phyloP scores from a whole-genome alignment of 2,888 invertebrate genomes.

The Eremobia ochroleuca region DNA sequence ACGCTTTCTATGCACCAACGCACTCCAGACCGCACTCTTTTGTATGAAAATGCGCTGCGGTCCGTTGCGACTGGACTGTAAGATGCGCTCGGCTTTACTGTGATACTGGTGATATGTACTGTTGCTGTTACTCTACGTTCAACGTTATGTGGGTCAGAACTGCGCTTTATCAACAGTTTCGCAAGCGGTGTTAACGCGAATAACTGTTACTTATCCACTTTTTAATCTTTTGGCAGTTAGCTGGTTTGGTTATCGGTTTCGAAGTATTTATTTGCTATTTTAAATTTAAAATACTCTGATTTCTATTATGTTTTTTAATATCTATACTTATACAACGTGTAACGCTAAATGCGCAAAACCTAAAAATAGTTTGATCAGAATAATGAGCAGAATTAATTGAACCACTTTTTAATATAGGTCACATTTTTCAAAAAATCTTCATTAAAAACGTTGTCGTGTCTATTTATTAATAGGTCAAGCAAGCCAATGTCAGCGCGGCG shows the following conservation, averaged over 20 bases:
- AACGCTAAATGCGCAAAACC: too few species aligned
- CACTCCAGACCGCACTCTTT: neutral
- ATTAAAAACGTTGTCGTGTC: too few species aligned
- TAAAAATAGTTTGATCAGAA: too few species aligned
- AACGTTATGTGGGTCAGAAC: slow-evolving; percentile 52
- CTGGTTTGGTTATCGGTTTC: slow-evolving; percentile 27
- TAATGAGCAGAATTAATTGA: too few species aligned
- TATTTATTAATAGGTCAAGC: too few species aligned
- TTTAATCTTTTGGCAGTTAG: slow-evolving; percentile 23
- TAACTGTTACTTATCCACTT: slow-evolving; percentile 39
- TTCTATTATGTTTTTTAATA: neutral
- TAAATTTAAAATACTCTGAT: neutral
- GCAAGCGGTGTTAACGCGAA: slow-evolving; percentile 34
- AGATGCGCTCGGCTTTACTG: neutral
- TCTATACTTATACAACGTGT: too few species aligned
- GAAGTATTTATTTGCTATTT: slow-evolving; percentile 9
- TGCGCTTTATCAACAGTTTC: slow-evolving; percentile 42
- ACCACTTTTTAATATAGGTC: too few species aligned
- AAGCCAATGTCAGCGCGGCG: too few species aligned
- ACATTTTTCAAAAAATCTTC: too few species aligned
- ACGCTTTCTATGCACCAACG: neutral
- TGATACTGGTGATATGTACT: neutral
- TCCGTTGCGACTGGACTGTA: neutral
- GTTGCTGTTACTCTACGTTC: slow-evolving; percentile 21
- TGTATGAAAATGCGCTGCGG: neutral